Base-by-base conservation (phyloP, 2,113 vertebrate genomes). In the Hyperopisus bebe region DNA sequence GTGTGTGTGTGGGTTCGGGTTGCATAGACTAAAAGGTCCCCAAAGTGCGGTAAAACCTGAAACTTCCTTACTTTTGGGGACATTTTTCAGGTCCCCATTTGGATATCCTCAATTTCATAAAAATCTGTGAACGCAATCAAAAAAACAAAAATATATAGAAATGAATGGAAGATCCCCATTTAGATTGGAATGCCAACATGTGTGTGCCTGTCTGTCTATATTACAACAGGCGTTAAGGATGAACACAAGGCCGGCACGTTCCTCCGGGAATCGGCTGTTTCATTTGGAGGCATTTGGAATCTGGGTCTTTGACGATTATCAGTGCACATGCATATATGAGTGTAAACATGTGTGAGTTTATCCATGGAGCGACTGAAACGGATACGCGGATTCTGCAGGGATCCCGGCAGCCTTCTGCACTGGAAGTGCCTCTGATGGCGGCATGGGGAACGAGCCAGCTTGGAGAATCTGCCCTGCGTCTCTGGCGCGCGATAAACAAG, bases 301-400 rank as follows among this genome's bases (percentile, higher is more conserved):
- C 15, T 42, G 74, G 31, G 74, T 80, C 74, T 80, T 80, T 8
- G 35, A 80, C 31, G 74, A 42, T 80, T 19, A 80, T 80, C 74
- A 9, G 35, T 42, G 74, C 35, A 80, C 31, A 80, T 42, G 31
- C 74, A 19, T 42, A 80, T 80, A 80, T 80, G 74, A 80, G 31
- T 80, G 74, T 42, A 80, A 80, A 80, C 74, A 80, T 80, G 74
- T 42, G 74, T 80, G 35, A 80, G 74, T 80, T 80, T 80, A 84
- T 84, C 82, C 82, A 84, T 47, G 24, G 21, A 84, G 44, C 82
- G 4, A 47, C 82, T 47, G 24, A 84, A 42, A 7, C 44, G 8
- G 82, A 84, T 47, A 13, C 3, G 21, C 8, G 44, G 44, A 39
- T 21, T 10, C 39, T 7, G 82, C 42, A 42, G 82, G 82, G 82